Conservation (phyloP, 2,113 vertebrate species). For the Melanerpes formicivorus region DNA sequence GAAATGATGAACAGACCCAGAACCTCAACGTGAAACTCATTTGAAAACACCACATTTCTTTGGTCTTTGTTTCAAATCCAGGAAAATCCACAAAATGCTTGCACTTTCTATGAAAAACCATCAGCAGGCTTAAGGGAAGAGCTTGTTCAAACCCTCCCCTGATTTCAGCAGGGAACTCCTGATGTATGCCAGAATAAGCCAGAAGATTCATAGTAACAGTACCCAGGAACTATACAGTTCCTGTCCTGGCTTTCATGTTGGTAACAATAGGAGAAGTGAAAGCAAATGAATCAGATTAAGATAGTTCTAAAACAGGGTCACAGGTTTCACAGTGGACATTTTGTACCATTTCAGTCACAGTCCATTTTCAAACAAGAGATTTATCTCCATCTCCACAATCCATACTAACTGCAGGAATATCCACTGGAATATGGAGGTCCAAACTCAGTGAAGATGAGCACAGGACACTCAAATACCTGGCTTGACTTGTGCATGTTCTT, state of each 20-base stretch:
- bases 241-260: background rate
- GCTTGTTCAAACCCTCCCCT: slow-evolving; percentile 21
- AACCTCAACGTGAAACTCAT: slow-evolving; percentile 45
- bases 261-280: background rate
- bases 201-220: background rate
- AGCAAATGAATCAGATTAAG: background rate
- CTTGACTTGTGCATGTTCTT: background rate
- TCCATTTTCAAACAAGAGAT: background rate
- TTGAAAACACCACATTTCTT: slow-evolving; percentile 56
- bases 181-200: slow-evolving; percentile 6
- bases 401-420: background rate
- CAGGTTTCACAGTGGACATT: background rate
- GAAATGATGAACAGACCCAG: slow-evolving; percentile 53
- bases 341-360: background rate
- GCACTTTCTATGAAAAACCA: slow-evolving; percentile 46
- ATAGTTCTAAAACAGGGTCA: background rate
- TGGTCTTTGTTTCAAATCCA: slow-evolving; percentile 50
- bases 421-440: background rate
- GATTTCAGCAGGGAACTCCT: background rate
- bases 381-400: background rate
- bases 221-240: background rate
- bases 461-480: background rate
- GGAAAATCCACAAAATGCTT: slow-evolving; percentile 53
- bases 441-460: background rate
- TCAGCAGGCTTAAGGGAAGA: slow-evolving; percentile 30